Evolutionary conservation across 2,888 invertebrate genomes (phyloP), one percentile per base, ranked within the genome.

Genomic region (Plusia festucae): DNA sequence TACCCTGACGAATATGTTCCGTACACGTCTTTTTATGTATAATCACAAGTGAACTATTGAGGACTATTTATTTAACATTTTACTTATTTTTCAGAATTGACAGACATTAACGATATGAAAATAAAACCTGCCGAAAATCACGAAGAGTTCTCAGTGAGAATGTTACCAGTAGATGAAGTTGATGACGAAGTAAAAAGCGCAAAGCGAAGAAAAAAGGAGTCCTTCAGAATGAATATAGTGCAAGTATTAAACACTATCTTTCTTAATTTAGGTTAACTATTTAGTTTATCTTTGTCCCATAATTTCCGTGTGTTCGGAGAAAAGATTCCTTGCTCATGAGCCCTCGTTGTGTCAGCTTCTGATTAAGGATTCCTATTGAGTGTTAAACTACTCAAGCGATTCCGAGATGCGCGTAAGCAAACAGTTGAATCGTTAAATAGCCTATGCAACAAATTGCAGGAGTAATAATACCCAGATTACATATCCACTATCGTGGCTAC

Each of bases 171-270:
- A 82, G 88, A 90, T n/a, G 90, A 91, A 9, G 82, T 78, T 44
- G 84, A 82, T 1, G 73, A 84, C 2, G 91, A 92, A 73, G 74
- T 79, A 56, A 86, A 88, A 78, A 84, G 80, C 46, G 52, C 59
- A 8, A 84, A 82, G 58, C 60, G 61, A 64, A 72, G 77, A 51
- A 81, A 84, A 34, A 88, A 89, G 58, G 91, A 93, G 69, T 93
- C 93, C 0, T 83, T 93, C 51, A 91, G 91, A 73, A 95, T 94
- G 74, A 94, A 86, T 78, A 87, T 95, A 40, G 87, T 93, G 94
- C 94, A 75, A 93, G 94, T 90, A 76, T 68, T 52, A 2, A 40
- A 20, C 18, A 46, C 7, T 6, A 16, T 7, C 6, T 16, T 16
- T 16, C 16, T 6, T 8, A 44, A 16, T 44, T 40, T n/a, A 16